These are phyloP conservation scores for Microctonus aethiopoides DNA, from an alignment of 2,888 invertebrate genomes.

Conservation along the genomic window DNA sequence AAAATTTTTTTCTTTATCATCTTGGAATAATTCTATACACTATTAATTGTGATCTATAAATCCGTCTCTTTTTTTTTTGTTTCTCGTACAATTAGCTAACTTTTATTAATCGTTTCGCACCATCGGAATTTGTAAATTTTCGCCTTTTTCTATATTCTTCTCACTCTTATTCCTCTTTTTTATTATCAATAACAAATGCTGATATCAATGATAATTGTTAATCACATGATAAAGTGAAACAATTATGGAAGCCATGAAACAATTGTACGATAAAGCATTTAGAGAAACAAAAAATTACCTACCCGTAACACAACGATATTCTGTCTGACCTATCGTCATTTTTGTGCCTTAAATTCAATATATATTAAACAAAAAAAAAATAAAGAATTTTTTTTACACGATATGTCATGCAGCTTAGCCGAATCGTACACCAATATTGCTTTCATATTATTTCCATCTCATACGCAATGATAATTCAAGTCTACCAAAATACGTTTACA, in stretches of 20 bases:
- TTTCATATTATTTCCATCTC: neutral
- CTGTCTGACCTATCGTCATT: neutral
- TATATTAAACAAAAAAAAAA: neutral
- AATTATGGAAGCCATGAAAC: neutral
- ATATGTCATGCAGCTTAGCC: slow-evolving; percentile 3
- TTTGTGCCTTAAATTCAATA: neutral
- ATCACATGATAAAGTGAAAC: neutral
- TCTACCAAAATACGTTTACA: neutral
- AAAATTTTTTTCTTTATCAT: slow-evolving; percentile 31
- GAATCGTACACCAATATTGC: neutral
- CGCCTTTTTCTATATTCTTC: neutral
- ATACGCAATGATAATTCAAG: neutral
- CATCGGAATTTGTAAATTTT: slow-evolving; percentile 50
- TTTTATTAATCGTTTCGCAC: slow-evolving; percentile 49
- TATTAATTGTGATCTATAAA: slow-evolving; percentile 38
- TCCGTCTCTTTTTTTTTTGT: slow-evolving; percentile 2
- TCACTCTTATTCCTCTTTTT: neutral
- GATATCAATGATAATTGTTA: no score
- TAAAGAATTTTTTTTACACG: neutral
- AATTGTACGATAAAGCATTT: neutral
- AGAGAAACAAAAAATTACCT: neutral
- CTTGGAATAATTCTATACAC: slow-evolving; percentile 36
- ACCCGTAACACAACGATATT: neutral
- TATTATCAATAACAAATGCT: neutral
- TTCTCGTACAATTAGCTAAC: slow-evolving; percentile 31